These are phyloP conservation scores for Phaedon cochleariae DNA, from an alignment of 2,888 invertebrate species.

Conservation along the genomic window DNA sequence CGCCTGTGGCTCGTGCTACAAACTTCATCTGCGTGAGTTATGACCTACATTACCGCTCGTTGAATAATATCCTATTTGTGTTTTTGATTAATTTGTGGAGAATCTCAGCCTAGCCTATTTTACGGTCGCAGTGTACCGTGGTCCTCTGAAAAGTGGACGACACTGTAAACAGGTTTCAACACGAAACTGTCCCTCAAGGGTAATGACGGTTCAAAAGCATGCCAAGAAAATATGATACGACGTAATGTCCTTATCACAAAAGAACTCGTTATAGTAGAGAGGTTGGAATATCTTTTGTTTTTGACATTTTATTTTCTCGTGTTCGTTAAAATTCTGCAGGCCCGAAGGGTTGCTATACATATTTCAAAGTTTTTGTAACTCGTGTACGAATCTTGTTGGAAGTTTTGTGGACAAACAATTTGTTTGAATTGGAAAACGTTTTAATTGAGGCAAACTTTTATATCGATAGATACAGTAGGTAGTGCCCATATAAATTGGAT, in stretches of 20 bases:
- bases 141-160: not conserved
- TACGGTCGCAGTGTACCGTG: too few species aligned
- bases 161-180: not conserved
- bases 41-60: too few species aligned
- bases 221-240: not conserved
- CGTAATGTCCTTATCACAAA: slow-evolving; percentile 1
- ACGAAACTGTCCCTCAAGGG: not conserved
- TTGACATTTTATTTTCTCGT: not conserved
- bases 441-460: too few species aligned
- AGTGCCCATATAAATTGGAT: too few species aligned
- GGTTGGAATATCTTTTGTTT: slow-evolving; percentile 1
- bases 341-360: not conserved
- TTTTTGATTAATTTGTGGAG: too few species aligned
- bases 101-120: too few species aligned
- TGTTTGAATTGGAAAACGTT: not conserved
- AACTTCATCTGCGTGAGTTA: too few species aligned
- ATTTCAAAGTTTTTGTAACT: not conserved
- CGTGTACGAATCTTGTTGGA: not conserved
- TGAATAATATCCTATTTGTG: too few species aligned
- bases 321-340: not conserved
- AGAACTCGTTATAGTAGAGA: not conserved
- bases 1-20: too few species aligned
- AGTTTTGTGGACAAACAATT: not conserved
- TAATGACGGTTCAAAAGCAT: slow-evolving; percentile 1
- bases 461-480: too few species aligned